phyloP scores from a whole-genome alignment of 2,113 vertebrate genomes.

The Crocuta crocuta region DNA sequence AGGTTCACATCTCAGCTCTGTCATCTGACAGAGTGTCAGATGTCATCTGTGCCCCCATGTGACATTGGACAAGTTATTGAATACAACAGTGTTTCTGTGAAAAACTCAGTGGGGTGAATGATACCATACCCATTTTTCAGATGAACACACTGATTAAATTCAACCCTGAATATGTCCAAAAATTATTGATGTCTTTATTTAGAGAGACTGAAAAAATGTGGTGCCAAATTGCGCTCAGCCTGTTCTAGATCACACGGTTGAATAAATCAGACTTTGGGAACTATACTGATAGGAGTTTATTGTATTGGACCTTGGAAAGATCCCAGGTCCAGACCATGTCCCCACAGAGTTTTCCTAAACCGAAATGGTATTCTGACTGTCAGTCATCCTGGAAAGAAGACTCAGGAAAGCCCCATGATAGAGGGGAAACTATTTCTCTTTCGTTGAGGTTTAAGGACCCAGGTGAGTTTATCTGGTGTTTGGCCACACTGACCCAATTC shows the following conservation, averaged over 20 bases:
- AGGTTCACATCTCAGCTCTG: not conserved
- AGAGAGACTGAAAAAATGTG: not conserved
- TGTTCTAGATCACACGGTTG: not conserved
- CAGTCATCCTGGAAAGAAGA: not conserved
- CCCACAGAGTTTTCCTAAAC: not conserved
- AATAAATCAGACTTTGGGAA: not conserved
- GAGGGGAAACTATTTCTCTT: not conserved
- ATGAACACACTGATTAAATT: not conserved
- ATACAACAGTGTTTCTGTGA: not conserved
- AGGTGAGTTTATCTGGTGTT: no score
- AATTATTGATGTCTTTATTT: not conserved
- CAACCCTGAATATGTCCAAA: not conserved
- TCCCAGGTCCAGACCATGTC: not conserved
- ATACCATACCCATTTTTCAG: not conserved
- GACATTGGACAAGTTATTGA: not conserved
- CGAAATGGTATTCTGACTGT: not conserved
- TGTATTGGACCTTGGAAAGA: not conserved
- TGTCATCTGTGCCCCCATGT: not conserved
- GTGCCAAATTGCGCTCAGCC: not conserved
- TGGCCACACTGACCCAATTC: not conserved
- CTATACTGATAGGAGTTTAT: not conserved
- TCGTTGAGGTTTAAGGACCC: not conserved
- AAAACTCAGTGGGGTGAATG: not conserved
- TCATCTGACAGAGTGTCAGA: no score
- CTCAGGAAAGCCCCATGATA: not conserved